Evolutionary conservation across 2,888 invertebrate species (phyloP).

Genomic region (Odontothrips loti): DNA sequence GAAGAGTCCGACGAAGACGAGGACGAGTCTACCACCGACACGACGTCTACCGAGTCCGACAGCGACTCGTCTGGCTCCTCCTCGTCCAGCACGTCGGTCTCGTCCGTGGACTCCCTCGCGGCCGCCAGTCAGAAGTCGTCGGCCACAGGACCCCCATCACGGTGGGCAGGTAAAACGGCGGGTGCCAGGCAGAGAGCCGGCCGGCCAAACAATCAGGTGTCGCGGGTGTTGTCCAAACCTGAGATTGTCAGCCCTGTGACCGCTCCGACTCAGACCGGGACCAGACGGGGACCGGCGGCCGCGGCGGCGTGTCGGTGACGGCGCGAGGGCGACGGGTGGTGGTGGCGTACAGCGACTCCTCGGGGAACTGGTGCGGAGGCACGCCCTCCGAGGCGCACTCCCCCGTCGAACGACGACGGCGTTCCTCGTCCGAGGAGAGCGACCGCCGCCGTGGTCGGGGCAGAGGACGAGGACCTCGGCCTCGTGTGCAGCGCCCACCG

Average conservation of each 20-base stretch:
- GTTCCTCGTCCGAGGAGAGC: constrained; percentile 6
- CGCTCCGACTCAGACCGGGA: too few species aligned
- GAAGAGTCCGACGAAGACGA: not conserved
- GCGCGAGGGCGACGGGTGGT: not conserved
- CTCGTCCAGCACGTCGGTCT: not conserved
- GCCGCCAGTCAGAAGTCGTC: too few species aligned
- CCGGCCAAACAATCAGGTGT: too few species aligned
- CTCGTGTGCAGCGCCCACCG: not conserved
- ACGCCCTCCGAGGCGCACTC: not conserved
- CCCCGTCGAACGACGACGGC: not conserved
- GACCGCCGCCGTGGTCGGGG: not conserved
- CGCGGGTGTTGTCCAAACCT: too few species aligned
- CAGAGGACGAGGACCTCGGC: not conserved
- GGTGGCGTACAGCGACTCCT: not conserved
- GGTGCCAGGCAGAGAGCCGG: not conserved
- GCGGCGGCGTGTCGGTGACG: not conserved
- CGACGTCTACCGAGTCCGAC: not conserved
- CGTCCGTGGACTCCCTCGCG: not conserved
- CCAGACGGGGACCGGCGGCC: not conserved
- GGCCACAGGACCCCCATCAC: not conserved
- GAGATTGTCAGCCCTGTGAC: too few species aligned
- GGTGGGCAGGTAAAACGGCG: not conserved
- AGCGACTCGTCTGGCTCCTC: not conserved
- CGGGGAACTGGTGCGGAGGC: not conserved
- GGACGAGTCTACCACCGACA: not conserved